phyloP scores from a whole-genome alignment of 2,797 vertebrate genomes.

The Pygocentrus nattereri region DNA sequence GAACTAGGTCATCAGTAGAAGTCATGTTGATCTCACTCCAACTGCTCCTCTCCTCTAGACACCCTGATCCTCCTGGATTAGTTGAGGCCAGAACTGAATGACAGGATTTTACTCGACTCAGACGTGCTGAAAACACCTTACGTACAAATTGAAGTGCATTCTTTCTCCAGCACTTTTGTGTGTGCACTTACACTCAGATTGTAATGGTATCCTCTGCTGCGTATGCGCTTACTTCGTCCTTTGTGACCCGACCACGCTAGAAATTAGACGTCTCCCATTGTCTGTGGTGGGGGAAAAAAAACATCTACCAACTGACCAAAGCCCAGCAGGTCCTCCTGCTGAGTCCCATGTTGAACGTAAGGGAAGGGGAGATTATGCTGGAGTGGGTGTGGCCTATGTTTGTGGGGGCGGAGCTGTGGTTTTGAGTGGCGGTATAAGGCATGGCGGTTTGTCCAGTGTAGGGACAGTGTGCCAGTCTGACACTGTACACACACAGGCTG shows the following conservation, averaged over 20 bases:
- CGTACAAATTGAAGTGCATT: neutral
- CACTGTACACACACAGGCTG: neutral
- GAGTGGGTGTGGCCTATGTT: slow-evolving; percentile 43
- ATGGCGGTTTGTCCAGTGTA: slow-evolving; percentile 52
- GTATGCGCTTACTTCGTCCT: no score
- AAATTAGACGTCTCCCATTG: neutral
- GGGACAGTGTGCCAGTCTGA: slow-evolving; percentile 46
- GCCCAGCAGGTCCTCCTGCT: neutral
- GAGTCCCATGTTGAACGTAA: neutral
- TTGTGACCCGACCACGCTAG: neutral
- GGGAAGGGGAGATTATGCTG: slow-evolving; percentile 31
- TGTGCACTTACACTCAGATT: no score
- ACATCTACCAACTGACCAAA: neutral
- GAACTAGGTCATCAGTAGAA: neutral
- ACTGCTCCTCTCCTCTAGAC: neutral
- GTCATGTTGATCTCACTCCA: slow-evolving; percentile 23
- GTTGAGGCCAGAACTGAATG: neutral
- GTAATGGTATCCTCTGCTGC: neutral
- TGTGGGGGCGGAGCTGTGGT: slow-evolving; percentile 58
- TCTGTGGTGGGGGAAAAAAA: neutral
- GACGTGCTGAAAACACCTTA: neutral
- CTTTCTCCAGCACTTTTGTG: neutral
- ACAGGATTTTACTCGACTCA: neutral
- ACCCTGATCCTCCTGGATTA: neutral
- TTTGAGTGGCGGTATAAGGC: slow-evolving; percentile 63